These are phyloP conservation scores for Thoracochromis brauschi DNA, from an alignment of 2,113 vertebrate species.

Conservation along the genomic window DNA sequence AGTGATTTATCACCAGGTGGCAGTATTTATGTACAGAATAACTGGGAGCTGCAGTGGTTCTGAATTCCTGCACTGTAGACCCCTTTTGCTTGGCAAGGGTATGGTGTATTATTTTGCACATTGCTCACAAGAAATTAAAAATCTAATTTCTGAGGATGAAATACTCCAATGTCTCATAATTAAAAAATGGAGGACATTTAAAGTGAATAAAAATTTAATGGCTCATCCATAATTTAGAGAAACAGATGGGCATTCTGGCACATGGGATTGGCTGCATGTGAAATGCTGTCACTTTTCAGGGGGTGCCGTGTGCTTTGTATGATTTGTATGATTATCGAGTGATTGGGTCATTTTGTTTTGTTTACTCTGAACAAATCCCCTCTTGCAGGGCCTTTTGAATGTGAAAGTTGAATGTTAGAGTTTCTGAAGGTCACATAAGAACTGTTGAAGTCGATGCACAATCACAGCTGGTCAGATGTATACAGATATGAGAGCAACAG, in stretches of 20 bases:
- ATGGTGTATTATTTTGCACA: neutral
- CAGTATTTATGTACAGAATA: constrained; percentile 67
- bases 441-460: neutral
- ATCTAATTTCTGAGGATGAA: constrained; percentile 36
- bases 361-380: constrained; percentile 23
- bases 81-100: neutral
- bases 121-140: constrained; percentile 15
- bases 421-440: constrained; percentile 1
- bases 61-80: constrained; percentile 13
- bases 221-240: constrained; percentile 74
- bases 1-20: constrained; percentile 68
- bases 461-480: neutral
- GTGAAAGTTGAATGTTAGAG: neutral
- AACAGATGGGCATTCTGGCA: constrained; percentile 72
- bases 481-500: neutral
- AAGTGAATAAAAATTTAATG: constrained; percentile 71
- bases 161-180: constrained; percentile 65
- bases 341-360: constrained; percentile 43
- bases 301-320: constrained; percentile 42
- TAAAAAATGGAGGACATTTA: constrained; percentile 74
- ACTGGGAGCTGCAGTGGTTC: neutral
- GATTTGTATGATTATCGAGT: constrained; percentile 47
- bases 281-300: constrained; percentile 28
- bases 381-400: neutral
- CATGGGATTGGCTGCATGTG: constrained; percentile 33